Evolutionary conservation across 2,113 vertebrate genomes (phyloP).

Genomic region (Hippocampus barbouri): DNA sequence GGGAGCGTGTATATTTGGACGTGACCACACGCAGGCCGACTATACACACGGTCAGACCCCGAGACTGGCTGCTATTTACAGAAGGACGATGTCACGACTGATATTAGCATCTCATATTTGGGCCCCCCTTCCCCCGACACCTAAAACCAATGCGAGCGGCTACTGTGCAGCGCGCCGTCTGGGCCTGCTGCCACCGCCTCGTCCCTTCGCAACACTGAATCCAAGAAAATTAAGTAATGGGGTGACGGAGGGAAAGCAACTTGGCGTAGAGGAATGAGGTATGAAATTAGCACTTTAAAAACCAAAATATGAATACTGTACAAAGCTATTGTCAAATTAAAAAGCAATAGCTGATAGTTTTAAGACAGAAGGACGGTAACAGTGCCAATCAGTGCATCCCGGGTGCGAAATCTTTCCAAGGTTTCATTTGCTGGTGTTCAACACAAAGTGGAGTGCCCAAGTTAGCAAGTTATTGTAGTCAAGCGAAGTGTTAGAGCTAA

Average conservation of each 20-base stretch:
- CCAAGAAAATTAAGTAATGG: background rate
- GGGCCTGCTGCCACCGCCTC: background rate
- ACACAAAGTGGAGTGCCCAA: too few species aligned
- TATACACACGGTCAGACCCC: constrained; percentile 61
- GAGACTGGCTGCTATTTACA: constrained; percentile 67
- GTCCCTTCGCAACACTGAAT: too few species aligned
- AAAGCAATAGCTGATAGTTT: too few species aligned
- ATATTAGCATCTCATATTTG: constrained; percentile 64
- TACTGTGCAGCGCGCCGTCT: constrained; percentile 50
- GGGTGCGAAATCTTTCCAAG: too few species aligned
- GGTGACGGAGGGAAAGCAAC: too few species aligned
- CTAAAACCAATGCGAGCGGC: constrained; percentile 56
- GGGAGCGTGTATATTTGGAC: constrained; percentile 60
- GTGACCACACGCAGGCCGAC: constrained; percentile 60
- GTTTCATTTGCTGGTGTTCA: too few species aligned
- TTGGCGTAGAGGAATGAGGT: too few species aligned
- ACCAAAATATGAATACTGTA: too few species aligned
- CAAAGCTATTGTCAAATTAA: too few species aligned
- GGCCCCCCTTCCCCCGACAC: constrained; percentile 40
- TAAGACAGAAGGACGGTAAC: too few species aligned
- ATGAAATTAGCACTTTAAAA: too few species aligned
- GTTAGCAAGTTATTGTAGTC: background rate
- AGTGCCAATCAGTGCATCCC: too few species aligned
- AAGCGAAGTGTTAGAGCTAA: background rate
- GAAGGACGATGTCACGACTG: constrained; percentile 65